phyloP scores from a whole-genome alignment of 1,140 invertebrate species.

The Drosophila kepulauana region DNA sequence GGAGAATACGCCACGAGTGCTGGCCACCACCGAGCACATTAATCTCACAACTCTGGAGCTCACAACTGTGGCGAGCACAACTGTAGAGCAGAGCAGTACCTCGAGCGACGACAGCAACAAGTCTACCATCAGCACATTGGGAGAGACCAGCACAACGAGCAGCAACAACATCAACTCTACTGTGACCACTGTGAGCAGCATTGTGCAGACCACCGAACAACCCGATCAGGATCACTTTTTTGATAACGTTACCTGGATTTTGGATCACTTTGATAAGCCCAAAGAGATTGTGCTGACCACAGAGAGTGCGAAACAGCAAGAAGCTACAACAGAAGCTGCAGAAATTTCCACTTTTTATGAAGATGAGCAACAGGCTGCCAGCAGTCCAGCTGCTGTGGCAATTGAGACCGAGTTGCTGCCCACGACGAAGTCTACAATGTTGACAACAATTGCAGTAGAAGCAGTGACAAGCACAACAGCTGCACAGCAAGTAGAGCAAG shows the following conservation, averaged over 20 bases:
- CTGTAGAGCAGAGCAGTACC: background rate
- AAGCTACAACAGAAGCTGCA: conserved; percentile 3
- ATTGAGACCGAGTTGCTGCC: background rate
- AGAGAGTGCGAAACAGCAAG: conserved; percentile 18
- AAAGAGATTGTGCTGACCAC: conserved; percentile 67
- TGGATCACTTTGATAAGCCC: conserved; percentile 66
- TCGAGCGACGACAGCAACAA: background rate
- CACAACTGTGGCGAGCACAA: conserved; percentile 1
- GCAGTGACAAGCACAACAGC: background rate
- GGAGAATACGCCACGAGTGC: conserved; percentile 45
- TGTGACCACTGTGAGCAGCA: too few relatives aligned
- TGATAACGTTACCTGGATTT: conserved; percentile 60
- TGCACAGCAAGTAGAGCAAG: background rate
- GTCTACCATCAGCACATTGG: background rate
- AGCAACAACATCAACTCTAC: background rate
- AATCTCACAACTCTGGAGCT: conserved; percentile 12
- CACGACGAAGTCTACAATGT: background rate
- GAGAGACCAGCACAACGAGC: background rate
- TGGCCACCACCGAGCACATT: conserved; percentile 8
- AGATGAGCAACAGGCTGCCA: background rate
- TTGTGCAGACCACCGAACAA: background rate
- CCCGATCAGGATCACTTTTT: conserved; percentile 32
- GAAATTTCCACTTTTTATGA: background rate
- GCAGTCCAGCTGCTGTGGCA: background rate
- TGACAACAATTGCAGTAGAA: conserved; percentile 2